Conservation (phyloP, 2,888 invertebrate species). For the Heteropelma amictum region DNA sequence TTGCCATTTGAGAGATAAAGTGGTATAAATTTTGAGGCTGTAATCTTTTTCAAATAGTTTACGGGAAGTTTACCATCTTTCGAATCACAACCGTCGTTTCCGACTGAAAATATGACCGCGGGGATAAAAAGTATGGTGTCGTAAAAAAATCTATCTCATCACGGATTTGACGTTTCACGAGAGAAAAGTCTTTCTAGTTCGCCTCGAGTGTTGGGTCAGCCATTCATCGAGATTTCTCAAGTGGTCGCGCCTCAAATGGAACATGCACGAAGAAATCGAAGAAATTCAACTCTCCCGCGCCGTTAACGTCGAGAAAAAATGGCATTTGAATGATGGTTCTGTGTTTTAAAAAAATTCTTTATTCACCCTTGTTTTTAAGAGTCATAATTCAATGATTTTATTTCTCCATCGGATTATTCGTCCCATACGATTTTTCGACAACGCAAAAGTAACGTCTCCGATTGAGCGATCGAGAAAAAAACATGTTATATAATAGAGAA, state of each 20-base stretch:
- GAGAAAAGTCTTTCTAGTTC: not conserved
- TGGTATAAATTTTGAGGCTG: too few relatives aligned
- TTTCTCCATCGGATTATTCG: slow-evolving; percentile 8
- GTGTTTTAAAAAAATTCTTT: not conserved
- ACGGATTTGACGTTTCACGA: not conserved
- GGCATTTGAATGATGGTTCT: not conserved
- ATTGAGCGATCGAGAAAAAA: too few relatives aligned
- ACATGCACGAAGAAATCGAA: not conserved
- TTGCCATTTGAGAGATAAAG: too few relatives aligned
- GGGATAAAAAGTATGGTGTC: not conserved
- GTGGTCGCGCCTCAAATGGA: not conserved
- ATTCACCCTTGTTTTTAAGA: not conserved
- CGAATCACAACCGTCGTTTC: not conserved
- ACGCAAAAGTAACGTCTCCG: not conserved
- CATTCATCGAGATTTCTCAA: slow-evolving; percentile 27
- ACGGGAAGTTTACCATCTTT: too few relatives aligned
- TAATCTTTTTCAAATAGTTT: not conserved
- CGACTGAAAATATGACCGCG: not conserved
- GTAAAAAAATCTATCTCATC: not conserved
- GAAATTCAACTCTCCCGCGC: slow-evolving; percentile 20
- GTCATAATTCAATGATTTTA: slow-evolving; percentile 48
- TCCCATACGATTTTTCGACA: too few relatives aligned
- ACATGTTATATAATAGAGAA: too few relatives aligned
- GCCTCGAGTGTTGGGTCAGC: slow-evolving; percentile 11
- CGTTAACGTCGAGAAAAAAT: slow-evolving; percentile 44